Evolutionary conservation across 2,113 vertebrate species (phyloP).

Genomic region (Apaloderma vittatum): DNA sequence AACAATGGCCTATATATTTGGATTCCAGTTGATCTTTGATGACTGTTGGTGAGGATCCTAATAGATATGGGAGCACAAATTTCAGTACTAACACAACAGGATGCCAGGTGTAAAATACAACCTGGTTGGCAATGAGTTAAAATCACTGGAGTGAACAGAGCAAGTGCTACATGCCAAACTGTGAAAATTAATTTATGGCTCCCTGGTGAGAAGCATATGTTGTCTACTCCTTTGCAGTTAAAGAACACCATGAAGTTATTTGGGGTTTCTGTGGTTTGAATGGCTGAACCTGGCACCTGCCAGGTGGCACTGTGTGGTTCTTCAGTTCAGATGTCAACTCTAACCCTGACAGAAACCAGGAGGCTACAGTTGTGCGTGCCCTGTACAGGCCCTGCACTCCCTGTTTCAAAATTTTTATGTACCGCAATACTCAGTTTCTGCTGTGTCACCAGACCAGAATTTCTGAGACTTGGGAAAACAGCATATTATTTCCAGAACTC

Average conservation of each 20-base stretch:
- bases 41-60: background rate
- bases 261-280: background rate
- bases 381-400: too few relatives aligned
- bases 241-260: background rate
- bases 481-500: background rate
- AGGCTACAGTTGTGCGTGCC: background rate
- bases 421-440: background rate
- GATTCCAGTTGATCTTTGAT: background rate
- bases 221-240: background rate
- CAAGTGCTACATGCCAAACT: background rate
- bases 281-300: background rate
- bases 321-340: background rate
- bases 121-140: background rate
- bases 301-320: background rate
- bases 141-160: background rate
- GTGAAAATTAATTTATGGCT: background rate
- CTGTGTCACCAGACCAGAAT: background rate
- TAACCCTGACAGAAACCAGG: background rate
- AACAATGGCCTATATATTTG: background rate
- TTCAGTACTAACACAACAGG: background rate
- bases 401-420: background rate
- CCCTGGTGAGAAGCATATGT: background rate
- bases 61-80: background rate
- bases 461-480: background rate
- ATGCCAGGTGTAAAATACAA: background rate